phyloP scores from a whole-genome alignment of 2,113 vertebrate species.

The human (Homo sapiens) region GRCh38 chr6:34679501-34680000 shows the following conservation, averaged over 20 bases:
- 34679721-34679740: background rate
- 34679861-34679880: background rate
- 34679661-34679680: background rate
- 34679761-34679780: background rate
- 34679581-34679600: background rate
- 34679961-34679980: background rate
- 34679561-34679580: background rate
- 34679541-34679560: background rate
- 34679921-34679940: background rate
- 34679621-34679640: background rate
- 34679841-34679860: background rate
- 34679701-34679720: background rate
- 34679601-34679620: background rate
- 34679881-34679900: background rate
- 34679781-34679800: background rate
- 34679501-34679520: conserved; percentile 3
- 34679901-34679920: background rate
- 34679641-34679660: background rate
- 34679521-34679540: background rate
- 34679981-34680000: background rate
- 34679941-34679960: background rate
- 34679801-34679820: background rate
- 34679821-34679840: background rate
- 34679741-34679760: background rate
- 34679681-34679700: background rate